These are phyloP conservation scores for Australoheros facetus DNA, from an alignment of 2,797 vertebrate genomes.

Conservation along the genomic window DNA sequence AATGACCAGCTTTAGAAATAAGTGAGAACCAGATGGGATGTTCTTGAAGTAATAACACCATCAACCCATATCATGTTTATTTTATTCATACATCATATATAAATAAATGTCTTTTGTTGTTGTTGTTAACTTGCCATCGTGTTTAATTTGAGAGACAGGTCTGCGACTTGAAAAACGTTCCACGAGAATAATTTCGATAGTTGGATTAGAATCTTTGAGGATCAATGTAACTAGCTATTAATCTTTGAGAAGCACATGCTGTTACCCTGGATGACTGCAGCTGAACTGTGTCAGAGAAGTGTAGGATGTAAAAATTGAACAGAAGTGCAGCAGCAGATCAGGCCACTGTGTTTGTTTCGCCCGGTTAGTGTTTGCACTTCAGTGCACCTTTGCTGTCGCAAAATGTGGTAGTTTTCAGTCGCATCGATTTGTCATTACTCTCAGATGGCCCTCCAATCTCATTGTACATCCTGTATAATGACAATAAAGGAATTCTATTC, in stretches of 20 bases:
- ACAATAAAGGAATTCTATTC: too few relatives aligned
- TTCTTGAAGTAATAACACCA: background rate
- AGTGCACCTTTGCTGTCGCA: background rate
- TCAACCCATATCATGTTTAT: background rate
- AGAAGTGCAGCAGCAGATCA: background rate
- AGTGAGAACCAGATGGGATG: background rate
- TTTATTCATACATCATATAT: background rate
- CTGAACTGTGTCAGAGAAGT: background rate
- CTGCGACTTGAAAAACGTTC: too few relatives aligned
- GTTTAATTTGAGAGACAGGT: background rate
- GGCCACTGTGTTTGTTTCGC: background rate
- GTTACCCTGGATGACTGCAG: accelerated
- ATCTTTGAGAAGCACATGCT: background rate
- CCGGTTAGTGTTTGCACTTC: background rate
- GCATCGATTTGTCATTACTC: too few relatives aligned
- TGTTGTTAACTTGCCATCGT: background rate
- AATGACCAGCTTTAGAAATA: background rate
- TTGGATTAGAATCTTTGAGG: background rate
- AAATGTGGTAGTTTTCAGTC: background rate
- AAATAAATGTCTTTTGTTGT: background rate
- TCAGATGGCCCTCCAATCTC: background rate
- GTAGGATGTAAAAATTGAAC: background rate
- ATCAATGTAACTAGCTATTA: background rate
- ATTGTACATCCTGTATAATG: too few relatives aligned
- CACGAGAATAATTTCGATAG: background rate